Percentiles rank a stretch among this genome's conserved stretches.
Evolutionary conservation across 2,797 vertebrate species (phyloP).

Genomic region (Micrastur ruficollis): DNA sequence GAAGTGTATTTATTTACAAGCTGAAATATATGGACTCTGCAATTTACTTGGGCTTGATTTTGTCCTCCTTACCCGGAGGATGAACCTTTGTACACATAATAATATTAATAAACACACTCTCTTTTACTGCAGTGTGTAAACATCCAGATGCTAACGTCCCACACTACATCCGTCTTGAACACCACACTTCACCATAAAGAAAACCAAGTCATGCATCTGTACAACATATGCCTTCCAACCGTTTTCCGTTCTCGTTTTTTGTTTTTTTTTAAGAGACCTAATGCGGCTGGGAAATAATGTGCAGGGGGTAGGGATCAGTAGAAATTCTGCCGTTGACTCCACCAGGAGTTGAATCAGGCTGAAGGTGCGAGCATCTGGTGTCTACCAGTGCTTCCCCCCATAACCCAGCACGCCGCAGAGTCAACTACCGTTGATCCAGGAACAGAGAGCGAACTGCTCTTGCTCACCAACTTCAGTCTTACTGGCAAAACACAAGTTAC

Average conservation of each 20-base stretch:
- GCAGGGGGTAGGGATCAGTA: accelerated
- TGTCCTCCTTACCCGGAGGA: neutral
- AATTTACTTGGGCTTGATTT: neutral
- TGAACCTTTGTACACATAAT: neutral
- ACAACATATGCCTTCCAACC: neutral
- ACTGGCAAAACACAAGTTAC: neutral
- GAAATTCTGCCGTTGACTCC: neutral
- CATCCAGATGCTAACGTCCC: neutral
- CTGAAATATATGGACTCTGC: neutral
- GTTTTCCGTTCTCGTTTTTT: neutral
- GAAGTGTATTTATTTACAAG: neutral
- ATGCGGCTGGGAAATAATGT: accelerated
- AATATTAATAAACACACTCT: neutral
- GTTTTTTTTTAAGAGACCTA: neutral
- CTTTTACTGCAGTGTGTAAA: neutral
- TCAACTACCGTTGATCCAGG: accelerated
- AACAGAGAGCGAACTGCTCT: accelerated
- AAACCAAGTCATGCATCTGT: neutral
- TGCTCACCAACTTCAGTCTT: neutral
- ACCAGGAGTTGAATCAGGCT: neutral
- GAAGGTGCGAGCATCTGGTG: neutral
- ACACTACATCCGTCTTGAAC: neutral
- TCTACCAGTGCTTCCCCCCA: neutral
- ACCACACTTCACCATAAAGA: neutral
- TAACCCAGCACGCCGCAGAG: neutral